Conservation (phyloP, 2,888 invertebrate species). For the Dasypogon diadema region DNA sequence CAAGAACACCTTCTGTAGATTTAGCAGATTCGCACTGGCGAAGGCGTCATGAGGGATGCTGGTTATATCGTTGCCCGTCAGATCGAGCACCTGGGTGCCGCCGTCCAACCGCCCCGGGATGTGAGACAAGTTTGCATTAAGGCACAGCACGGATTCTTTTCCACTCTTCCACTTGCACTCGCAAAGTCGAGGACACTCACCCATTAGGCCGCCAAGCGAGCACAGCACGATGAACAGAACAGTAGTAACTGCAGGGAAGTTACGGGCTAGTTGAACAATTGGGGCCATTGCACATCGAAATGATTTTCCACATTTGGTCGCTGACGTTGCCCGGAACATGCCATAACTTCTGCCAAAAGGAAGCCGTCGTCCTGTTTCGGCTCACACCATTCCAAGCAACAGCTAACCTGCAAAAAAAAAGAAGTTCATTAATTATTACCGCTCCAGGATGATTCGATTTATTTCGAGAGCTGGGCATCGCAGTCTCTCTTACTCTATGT, state of each 20-base stretch:
- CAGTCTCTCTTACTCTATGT: neutral
- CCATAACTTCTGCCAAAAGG: conserved; percentile 38
- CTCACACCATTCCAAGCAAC: conserved; percentile 26
- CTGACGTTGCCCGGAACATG: conserved; percentile 32
- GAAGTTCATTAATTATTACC: neutral
- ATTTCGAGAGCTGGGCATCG: neutral
- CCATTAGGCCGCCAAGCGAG: conserved; percentile 68
- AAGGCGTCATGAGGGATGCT: conserved; percentile 80
- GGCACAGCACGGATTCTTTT: conserved; percentile 86
- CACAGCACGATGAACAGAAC: conserved; percentile 56
- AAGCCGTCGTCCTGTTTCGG: neutral
- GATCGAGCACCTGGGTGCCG: conserved; percentile 83
- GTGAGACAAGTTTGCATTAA: conserved; percentile 79
- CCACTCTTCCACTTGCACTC: conserved; percentile 92
- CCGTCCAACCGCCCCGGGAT: conserved; percentile 82
- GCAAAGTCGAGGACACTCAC: conserved; percentile 81
- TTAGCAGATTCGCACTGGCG: conserved; percentile 79
- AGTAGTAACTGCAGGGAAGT: conserved; percentile 52
- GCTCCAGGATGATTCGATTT: neutral
- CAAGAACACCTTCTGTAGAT: conserved; percentile 84
- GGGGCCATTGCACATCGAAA: conserved; percentile 63
- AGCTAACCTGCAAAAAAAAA: conserved; percentile 4
- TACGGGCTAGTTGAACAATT: conserved; percentile 58
- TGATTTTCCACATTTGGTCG: conserved; percentile 48
- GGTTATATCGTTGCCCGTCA: conserved; percentile 79